phyloP scores from a whole-genome alignment of 2,113 vertebrate species.

The Pelecanus crispus region DNA sequence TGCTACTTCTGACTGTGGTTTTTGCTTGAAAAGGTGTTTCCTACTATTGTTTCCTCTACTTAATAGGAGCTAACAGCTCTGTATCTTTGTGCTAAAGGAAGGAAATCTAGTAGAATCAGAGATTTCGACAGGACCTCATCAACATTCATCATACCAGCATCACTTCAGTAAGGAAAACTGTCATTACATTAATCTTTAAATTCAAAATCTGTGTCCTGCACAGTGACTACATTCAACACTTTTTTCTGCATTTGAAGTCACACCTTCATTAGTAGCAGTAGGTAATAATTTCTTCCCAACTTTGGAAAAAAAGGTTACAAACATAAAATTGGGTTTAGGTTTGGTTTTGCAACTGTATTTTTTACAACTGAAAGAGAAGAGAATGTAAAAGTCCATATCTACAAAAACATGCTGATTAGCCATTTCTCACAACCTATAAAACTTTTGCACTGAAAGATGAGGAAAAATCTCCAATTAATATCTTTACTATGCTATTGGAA shows the following conservation, averaged over 20 bases:
- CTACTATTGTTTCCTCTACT: background rate
- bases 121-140: background rate
- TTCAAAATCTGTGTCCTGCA: background rate
- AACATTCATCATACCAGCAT: background rate
- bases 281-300: background rate
- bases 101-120: background rate
- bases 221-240: background rate
- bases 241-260: background rate
- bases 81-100: background rate
- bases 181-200: background rate
- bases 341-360: background rate
- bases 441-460: background rate
- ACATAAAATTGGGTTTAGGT: background rate
- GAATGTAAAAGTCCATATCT: background rate
- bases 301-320: background rate
- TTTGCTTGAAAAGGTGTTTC: background rate
- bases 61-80: background rate
- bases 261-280: background rate
- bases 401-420: background rate
- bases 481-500: background rate
- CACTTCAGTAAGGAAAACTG: background rate
- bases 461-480: background rate
- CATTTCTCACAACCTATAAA: background rate
- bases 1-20: background rate
- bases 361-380: background rate